These are phyloP conservation scores for Pteruthius melanotis DNA, from an alignment of 2,113 vertebrate genomes.

Conservation along the genomic window DNA sequence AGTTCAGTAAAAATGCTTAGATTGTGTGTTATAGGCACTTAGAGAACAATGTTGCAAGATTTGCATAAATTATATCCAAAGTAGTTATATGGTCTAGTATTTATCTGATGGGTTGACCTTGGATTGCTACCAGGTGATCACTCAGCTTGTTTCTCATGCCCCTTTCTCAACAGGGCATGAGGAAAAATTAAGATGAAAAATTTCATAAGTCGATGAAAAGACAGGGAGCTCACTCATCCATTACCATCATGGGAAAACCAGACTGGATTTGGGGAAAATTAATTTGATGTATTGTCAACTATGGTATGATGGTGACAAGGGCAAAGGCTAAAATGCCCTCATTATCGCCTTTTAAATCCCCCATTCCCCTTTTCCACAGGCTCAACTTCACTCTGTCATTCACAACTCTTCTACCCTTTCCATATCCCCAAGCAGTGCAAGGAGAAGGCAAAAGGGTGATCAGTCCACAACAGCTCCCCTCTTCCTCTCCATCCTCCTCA, in stretches of 20 bases:
- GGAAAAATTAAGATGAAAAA: neutral
- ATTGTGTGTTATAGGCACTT: neutral
- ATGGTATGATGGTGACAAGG: neutral
- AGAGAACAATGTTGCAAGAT: neutral
- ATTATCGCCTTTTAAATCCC: too few species aligned
- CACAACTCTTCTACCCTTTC: neutral
- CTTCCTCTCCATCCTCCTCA: neutral
- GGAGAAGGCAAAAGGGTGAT: neutral
- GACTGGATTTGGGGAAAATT: neutral
- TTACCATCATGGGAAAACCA: neutral
- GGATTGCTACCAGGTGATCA: neutral
- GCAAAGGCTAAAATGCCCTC: neutral
- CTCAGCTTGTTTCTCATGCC: neutral
- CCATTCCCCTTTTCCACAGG: neutral
- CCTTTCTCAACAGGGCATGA: neutral
- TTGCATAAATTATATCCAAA: neutral
- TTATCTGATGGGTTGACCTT: neutral
- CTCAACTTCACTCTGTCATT: neutral
- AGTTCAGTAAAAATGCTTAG: neutral
- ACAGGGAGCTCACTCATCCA: neutral
- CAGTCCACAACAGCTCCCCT: neutral
- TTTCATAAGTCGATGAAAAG: rapidly evolving
- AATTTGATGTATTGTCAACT: neutral
- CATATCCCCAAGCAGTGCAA: rapidly evolving
- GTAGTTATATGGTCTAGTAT: neutral